Base-by-base conservation (phyloP, 2,113 vertebrate species). In the Pachyramphus minor region DNA sequence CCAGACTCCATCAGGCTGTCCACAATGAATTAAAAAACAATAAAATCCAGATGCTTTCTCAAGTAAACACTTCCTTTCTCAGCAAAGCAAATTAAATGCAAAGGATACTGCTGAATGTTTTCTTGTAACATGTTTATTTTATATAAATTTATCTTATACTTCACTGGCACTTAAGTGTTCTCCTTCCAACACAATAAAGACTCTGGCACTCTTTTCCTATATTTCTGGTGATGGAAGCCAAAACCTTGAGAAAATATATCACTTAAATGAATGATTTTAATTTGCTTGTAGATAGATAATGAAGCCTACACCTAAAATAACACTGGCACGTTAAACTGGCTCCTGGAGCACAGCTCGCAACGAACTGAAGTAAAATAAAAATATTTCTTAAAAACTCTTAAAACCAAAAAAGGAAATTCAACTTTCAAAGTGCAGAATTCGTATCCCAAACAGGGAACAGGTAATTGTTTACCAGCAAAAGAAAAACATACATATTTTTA, bases 11-110 rank as follows among this genome's bases (percentile, higher is more conserved):
- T 64, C 93, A 73, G 95, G 69, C 62, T 94, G 91, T 89, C 88
- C 86, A 91, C 82, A 45, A 72, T 63, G 77, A 92, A 96, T 88
- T 90, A 83, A 89, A 93, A 90, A 67, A 73, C 89, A 94, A 96
- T 91, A 49, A 92, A 84, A 91, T 92, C 95, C 95, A 97, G 96
- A 95, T 94, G 96, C 72, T 73, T 79, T 84, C 88, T 91, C 80
- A 93, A 93, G 95, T 88, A 93, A 96, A 96, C 84, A 82, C 85
- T 85, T 86, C 89, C 90, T 83, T 88, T 84, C 93, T 71, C 84
- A 95, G 94, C 59, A 91, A 84, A 94, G 77, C 0, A 1, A 87
- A 94, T 33, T 23, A 91, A 93, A 82, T 68, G 41, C 35, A 76
- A 84, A 90, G 90, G 81, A 76, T 42, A 72, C 30, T 56, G 75